Evolutionary conservation across 1,140 invertebrate genomes (phyloP).

Genomic region (Drosophila sp.): DNA sequence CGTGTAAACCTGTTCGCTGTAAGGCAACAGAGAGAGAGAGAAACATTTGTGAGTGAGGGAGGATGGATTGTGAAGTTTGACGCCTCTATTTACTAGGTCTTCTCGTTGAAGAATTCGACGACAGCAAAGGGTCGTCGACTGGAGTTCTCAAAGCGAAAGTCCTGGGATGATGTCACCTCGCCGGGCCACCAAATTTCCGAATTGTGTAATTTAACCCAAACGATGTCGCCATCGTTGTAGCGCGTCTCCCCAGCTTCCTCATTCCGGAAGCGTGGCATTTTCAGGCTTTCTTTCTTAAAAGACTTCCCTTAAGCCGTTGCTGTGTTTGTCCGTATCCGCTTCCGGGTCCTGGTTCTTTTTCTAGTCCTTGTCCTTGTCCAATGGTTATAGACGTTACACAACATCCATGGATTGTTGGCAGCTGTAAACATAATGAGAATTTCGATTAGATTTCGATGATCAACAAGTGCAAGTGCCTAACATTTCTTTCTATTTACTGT

Average conservation of each 20-base stretch:
- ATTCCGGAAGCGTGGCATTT: conserved; percentile 62
- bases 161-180: conserved; percentile 87
- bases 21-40: conserved; percentile 82
- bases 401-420: conserved; percentile 7
- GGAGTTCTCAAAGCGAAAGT: conserved; percentile 85
- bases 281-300: not conserved
- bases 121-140: conserved; percentile 90
- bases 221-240: conserved; percentile 90
- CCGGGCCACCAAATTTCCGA: conserved; percentile 91
- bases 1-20: conserved; percentile 91
- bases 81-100: conserved; percentile 88
- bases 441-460: not conserved
- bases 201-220: conserved; percentile 91
- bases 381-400: conserved; percentile 19
- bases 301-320: not conserved
- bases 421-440: conserved; percentile 20
- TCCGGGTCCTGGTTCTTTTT: conserved; percentile 8
- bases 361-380: conserved; percentile 27
- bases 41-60: not conserved
- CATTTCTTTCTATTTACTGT: not conserved
- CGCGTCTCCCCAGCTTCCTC: conserved; percentile 26
- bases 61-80: not conserved
- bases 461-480: not conserved
- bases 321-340: conserved; percentile 3
- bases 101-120: conserved; percentile 93